Percentiles rank a stretch among this genome's conserved stretches.
Evolutionary conservation across 2,797 vertebrate genomes (phyloP).

Genomic region (Anguilla marmorata): DNA sequence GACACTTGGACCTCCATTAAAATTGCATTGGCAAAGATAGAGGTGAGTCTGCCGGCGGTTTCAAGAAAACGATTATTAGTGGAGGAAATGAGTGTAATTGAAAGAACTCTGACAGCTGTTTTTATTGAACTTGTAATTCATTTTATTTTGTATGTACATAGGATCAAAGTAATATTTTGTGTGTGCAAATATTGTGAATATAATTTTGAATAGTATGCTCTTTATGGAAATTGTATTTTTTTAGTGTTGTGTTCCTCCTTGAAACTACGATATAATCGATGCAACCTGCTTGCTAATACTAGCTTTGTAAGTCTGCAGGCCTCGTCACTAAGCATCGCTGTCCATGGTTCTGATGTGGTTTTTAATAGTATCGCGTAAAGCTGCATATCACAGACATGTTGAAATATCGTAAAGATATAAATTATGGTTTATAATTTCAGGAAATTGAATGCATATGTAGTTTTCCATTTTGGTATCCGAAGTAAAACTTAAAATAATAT

Average conservation of each 20-base stretch:
- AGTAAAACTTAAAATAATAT: neutral
- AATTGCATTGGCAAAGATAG: constrained; percentile 8
- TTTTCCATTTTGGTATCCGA: neutral
- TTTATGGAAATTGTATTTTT: neutral
- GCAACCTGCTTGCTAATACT: neutral
- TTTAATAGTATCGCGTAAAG: neutral
- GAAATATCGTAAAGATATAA: constrained; percentile 3
- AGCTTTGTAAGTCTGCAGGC: neutral
- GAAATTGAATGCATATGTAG: neutral
- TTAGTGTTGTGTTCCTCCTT: neutral
- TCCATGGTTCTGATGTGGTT: constrained; percentile 30
- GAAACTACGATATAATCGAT: neutral
- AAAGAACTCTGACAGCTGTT: neutral
- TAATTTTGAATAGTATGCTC: too few species aligned
- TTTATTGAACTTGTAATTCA: neutral
- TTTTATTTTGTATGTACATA: neutral
- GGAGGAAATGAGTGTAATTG: neutral
- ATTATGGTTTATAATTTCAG: neutral
- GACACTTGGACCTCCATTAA: constrained; percentile 14
- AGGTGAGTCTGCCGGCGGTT: neutral
- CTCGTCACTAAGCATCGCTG: constrained; percentile 18
- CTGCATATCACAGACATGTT: neutral
- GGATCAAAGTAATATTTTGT: neutral
- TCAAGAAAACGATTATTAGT: neutral
- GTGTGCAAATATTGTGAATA: neutral